These are phyloP conservation scores for Sinotaia quadrata DNA, from an alignment of 2,888 invertebrate species.

Conservation along the genomic window DNA sequence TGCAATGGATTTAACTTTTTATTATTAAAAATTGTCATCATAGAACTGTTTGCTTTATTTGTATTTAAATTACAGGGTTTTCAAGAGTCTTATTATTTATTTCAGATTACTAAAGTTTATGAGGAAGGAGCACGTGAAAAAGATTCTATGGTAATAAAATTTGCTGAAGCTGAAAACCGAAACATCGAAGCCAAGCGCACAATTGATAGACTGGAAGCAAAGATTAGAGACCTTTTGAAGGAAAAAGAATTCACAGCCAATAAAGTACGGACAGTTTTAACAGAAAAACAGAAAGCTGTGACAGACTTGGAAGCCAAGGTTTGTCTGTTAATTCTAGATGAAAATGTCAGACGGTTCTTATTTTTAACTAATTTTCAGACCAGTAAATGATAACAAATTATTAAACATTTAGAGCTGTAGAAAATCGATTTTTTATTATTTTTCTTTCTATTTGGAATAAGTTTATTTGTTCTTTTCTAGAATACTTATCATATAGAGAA, in stretches of 20 bases:
- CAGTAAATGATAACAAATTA: no score
- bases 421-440: not conserved
- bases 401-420: no score
- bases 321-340: not conserved
- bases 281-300: constrained; percentile 59
- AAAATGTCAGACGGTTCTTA: not conserved
- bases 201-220: constrained; percentile 59
- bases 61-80: no score
- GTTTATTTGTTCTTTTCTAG: not conserved
- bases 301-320: constrained; percentile 64
- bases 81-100: no score
- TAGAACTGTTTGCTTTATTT: no score
- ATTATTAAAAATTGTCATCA: no score
- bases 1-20: no score
- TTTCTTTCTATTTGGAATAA: not conserved
- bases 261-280: constrained; percentile 60
- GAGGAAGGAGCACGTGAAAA: constrained; percentile 67
- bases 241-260: constrained; percentile 60
- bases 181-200: constrained; percentile 62
- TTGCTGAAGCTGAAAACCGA: constrained; percentile 70
- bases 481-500: not conserved
- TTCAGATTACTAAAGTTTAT: constrained; percentile 64
- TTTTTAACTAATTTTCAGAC: not conserved
- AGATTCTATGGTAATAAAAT: constrained; percentile 70
- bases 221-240: constrained; percentile 60